Conservation (phyloP, 2,888 invertebrate genomes). For the Macrophya annulata region DNA sequence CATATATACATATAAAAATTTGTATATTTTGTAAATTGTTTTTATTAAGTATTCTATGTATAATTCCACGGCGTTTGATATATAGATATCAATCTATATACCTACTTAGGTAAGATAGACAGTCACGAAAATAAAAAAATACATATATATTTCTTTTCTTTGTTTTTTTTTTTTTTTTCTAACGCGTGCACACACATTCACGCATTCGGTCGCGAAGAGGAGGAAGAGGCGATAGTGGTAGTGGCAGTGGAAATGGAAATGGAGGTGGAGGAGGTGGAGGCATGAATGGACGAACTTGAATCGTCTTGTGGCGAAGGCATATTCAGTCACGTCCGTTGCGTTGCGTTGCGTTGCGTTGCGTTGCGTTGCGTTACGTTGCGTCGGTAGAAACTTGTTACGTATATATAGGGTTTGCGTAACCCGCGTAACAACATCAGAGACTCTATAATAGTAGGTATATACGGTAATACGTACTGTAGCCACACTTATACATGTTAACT, state of each 20-base stretch:
- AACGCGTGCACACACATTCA: too few relatives aligned
- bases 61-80: too few relatives aligned
- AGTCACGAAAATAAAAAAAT: too few relatives aligned
- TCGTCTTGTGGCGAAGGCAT: conserved; percentile 26
- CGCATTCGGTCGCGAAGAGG: background rate
- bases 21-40: too few relatives aligned
- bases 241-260: background rate
- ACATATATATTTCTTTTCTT: too few relatives aligned
- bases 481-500: background rate
- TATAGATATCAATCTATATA: too few relatives aligned
- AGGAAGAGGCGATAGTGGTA: background rate
- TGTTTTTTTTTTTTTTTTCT: too few relatives aligned
- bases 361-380: background rate
- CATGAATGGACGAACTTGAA: conserved; percentile 43
- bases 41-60: too few relatives aligned
- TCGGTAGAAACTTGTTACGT: conserved; percentile 16
- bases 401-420: conserved; percentile 32
- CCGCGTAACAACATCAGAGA: conserved; percentile 13
- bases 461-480: background rate
- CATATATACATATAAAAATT: conserved; percentile 7
- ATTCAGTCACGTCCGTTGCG: conserved; percentile 40
- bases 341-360: background rate
- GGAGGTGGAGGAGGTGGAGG: background rate
- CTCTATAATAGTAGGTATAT: too few relatives aligned
- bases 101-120: too few relatives aligned